Conservation (phyloP, 1,140 invertebrate genomes). For the Dreissena rostriformis region DNA sequence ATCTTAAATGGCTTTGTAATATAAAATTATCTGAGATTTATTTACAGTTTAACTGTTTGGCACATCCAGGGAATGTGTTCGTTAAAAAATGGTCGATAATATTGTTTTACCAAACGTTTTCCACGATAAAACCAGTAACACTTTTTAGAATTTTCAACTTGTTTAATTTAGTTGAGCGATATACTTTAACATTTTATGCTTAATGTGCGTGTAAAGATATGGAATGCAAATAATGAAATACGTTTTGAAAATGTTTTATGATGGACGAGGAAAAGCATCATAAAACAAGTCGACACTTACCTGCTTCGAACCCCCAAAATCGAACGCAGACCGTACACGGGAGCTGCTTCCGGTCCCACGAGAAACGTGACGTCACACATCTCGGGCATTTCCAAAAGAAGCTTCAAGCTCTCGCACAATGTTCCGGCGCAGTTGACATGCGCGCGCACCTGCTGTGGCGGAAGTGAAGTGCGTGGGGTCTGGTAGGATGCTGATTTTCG, state of each 20-base stretch:
- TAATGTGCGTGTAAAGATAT: neutral
- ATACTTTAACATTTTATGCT: neutral
- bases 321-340: constrained; percentile 53
- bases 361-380: constrained; percentile 64
- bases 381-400: constrained; percentile 59
- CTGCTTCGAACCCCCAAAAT: constrained; percentile 57
- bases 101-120: too few relatives aligned
- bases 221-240: neutral
- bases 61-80: too few relatives aligned
- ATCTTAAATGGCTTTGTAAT: neutral
- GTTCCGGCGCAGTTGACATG: constrained; percentile 43
- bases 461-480: neutral
- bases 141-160: neutral
- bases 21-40: too few relatives aligned
- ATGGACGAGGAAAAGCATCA: neutral
- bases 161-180: neutral
- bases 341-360: constrained; percentile 46
- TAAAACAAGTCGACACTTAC: constrained; percentile 17
- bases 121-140: neutral
- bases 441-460: constrained; percentile 3
- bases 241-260: neutral
- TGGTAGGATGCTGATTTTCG: neutral
- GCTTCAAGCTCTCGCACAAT: constrained; percentile 50
- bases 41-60: too few relatives aligned
- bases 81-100: too few relatives aligned